phyloP scores from a whole-genome alignment of 2,888 invertebrate genomes.

The Cephus runcator region DNA sequence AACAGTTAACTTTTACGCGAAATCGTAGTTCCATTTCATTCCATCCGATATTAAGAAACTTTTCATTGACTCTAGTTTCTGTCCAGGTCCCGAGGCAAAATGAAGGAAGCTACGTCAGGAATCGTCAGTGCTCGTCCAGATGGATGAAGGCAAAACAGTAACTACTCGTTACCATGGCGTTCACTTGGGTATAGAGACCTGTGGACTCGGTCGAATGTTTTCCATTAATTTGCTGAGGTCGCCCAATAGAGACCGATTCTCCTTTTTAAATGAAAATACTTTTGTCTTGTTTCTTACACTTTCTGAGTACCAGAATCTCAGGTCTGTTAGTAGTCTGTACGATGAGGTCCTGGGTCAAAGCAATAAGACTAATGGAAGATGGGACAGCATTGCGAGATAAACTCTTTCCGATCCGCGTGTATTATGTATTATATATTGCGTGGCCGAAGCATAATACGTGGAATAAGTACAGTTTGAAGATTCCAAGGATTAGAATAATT shows the following conservation, averaged over 20 bases:
- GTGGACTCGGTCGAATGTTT: conserved; percentile 33
- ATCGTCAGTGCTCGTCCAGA: conserved; percentile 45
- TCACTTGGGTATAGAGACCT: conserved; percentile 15
- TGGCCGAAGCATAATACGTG: neutral
- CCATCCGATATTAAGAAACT: conserved; percentile 59
- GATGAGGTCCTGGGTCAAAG: conserved; percentile 25
- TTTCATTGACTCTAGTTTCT: conserved; percentile 45
- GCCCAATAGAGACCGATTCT: conserved; percentile 11
- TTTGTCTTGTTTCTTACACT: conserved; percentile 8
- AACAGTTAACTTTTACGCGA: conserved; percentile 2
- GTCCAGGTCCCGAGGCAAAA: conserved; percentile 20
- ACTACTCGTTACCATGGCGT: conserved; percentile 38
- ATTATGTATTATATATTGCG: neutral
- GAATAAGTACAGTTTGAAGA: neutral
- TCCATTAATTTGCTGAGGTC: conserved; percentile 34
- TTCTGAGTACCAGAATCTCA: neutral
- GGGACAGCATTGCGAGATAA: neutral
- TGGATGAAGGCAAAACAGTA: conserved; percentile 54
- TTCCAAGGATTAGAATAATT: neutral
- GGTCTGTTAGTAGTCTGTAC: conserved; percentile 5
- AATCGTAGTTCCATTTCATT: conserved; percentile 3
- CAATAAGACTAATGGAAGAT: conserved; percentile 47
- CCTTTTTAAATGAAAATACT: conserved; percentile 1
- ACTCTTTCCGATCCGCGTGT: conserved; percentile 28
- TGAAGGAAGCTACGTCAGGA: conserved; percentile 26